Conservation (phyloP, 2,797 vertebrate species). For the Miichthys miiuy region DNA sequence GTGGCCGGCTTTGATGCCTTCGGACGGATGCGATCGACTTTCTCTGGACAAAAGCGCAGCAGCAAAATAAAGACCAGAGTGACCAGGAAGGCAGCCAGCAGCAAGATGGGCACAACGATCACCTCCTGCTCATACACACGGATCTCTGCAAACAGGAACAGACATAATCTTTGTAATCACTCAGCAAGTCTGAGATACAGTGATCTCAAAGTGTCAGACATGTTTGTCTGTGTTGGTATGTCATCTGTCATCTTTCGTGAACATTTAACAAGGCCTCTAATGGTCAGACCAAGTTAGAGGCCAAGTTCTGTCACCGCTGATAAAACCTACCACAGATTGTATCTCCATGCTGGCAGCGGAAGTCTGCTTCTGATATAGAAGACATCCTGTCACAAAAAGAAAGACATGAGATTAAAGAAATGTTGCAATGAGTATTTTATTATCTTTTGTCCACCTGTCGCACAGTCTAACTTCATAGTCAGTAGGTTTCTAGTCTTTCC, state of each 20-base stretch:
- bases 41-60: constrained; percentile 85
- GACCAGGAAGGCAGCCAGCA: constrained; percentile 88
- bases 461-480: neutral
- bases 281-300: neutral
- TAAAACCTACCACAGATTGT: constrained; percentile 81
- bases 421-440: neutral
- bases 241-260: neutral
- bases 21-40: constrained; percentile 73
- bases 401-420: neutral
- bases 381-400: constrained; percentile 79
- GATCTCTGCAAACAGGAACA: constrained; percentile 72
- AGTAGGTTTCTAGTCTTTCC: neutral
- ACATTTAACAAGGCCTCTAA: neutral
- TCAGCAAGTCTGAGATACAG: neutral
- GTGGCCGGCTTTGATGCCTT: neutral
- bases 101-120: constrained; percentile 90
- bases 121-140: constrained; percentile 89
- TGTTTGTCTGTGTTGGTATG: constrained; percentile 21
- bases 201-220: neutral
- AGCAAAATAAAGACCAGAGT: constrained; percentile 88
- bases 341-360: constrained; percentile 72
- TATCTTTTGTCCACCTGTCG: neutral
- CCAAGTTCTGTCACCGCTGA: neutral
- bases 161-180: neutral
- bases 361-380: constrained; percentile 58